phyloP scores from a whole-genome alignment of 1,140 invertebrate genomes.

The Chionoecetes opilio region DNA sequence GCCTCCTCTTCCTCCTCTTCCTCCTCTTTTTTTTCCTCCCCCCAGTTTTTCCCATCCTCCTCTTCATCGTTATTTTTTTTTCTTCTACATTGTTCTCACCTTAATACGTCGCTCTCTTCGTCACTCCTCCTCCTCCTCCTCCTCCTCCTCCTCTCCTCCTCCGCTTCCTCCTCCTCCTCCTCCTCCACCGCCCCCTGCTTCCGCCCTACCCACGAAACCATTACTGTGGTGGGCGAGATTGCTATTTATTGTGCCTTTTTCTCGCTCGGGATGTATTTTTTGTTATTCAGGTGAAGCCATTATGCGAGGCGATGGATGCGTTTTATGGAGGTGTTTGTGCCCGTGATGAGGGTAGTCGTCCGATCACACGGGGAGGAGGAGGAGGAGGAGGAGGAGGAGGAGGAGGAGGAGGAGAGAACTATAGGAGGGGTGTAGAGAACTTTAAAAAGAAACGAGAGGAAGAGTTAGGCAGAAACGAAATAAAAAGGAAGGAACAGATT shows the following conservation, averaged over 20 bases:
- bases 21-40: background rate
- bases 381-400: background rate
- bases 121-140: background rate
- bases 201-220: constrained; percentile 45
- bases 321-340: constrained; percentile 78
- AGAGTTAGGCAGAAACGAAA: background rate
- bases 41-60: background rate
- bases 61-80: background rate
- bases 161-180: background rate
- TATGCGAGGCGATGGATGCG: constrained; percentile 74
- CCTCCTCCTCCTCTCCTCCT: background rate
- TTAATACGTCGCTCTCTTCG: background rate
- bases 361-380: constrained; percentile 58
- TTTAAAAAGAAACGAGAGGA: background rate
- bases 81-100: background rate
- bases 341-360: constrained; percentile 56
- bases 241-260: constrained; percentile 78
- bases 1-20: background rate
- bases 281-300: constrained; percentile 74
- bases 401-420: background rate
- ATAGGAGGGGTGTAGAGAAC: background rate
- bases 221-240: constrained; percentile 75
- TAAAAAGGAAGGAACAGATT: too few species aligned
- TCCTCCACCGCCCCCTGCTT: background rate
- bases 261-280: constrained; percentile 72